Conservation (phyloP, 1,140 invertebrate genomes). For the Diuraphis noxia region DNA sequence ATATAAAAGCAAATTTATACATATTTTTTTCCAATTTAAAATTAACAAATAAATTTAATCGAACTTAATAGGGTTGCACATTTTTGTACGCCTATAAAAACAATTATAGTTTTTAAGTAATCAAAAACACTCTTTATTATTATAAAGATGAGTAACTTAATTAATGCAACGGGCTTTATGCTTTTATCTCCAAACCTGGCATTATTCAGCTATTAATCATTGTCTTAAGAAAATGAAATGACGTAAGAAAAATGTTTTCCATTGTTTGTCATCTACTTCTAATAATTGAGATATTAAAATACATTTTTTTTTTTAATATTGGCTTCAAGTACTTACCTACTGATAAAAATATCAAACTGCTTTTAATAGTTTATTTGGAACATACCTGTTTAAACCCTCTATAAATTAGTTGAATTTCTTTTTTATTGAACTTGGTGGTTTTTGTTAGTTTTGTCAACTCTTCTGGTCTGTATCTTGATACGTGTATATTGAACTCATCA, state of each 20-base stretch:
- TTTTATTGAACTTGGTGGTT: constrained; percentile 81
- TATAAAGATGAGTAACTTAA: background rate
- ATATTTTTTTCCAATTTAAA: background rate
- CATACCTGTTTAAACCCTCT: constrained; percentile 85
- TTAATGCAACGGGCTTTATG: constrained; percentile 3
- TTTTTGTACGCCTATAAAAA: background rate
- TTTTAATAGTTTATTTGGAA: background rate
- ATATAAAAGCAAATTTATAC: background rate
- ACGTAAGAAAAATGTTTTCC: background rate
- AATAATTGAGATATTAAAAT: constrained; percentile 3
- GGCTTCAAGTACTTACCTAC: no score
- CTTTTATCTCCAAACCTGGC: background rate
- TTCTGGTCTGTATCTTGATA: constrained; percentile 76
- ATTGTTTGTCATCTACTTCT: background rate
- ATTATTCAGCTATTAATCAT: background rate
- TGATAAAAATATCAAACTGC: background rate
- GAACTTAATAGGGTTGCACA: background rate
- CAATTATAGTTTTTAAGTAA: background rate
- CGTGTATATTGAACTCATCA: constrained; percentile 70
- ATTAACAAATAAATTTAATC: background rate
- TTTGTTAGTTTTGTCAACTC: constrained; percentile 79
- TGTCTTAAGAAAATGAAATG: background rate
- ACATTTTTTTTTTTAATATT: background rate
- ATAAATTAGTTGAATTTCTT: constrained; percentile 92
- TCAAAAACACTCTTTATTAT: background rate